phyloP scores from a whole-genome alignment of 64 coral and sea anemone species.

The Dendronephthya gigantea region DNA sequence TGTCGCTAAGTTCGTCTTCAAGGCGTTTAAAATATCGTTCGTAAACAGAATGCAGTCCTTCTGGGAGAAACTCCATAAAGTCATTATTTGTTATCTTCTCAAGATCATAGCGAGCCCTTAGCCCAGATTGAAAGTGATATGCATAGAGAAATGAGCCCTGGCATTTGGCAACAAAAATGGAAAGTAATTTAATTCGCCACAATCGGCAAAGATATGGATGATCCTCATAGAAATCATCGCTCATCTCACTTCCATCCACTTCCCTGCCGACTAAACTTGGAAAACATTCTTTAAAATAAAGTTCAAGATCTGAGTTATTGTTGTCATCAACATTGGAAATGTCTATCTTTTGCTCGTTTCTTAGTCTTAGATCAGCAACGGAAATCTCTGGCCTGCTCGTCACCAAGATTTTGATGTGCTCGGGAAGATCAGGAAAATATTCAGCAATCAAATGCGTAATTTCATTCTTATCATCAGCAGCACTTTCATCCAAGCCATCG shows the following conservation, averaged over 20 bases:
- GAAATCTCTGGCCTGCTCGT: slow-evolving; percentile 45
- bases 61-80: slow-evolving; percentile 21
- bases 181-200: too few relatives aligned
- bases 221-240: too few relatives aligned
- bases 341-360: slow-evolving; percentile 12
- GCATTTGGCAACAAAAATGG: slow-evolving; percentile 16
- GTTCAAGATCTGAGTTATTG: slow-evolving; percentile 24
- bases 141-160: slow-evolving; percentile 28
- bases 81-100: not conserved
- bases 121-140: not conserved
- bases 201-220: too few relatives aligned
- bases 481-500: slow-evolving; percentile 57
- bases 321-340: not conserved
- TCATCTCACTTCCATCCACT: too few relatives aligned
- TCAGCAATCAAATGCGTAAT: slow-evolving; percentile 33
- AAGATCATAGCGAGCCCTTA: not conserved
- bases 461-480: slow-evolving; percentile 23
- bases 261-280: not conserved
- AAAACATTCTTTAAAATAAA: not conserved
- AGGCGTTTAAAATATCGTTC: slow-evolving; percentile 28
- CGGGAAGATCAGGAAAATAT: slow-evolving; percentile 45
- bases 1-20: slow-evolving; percentile 3
- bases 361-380: slow-evolving; percentile 35
- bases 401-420: slow-evolving; percentile 51
- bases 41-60: slow-evolving; percentile 32